Conservation (phyloP, 2,113 vertebrate species). For the Willisornis vidua region DNA sequence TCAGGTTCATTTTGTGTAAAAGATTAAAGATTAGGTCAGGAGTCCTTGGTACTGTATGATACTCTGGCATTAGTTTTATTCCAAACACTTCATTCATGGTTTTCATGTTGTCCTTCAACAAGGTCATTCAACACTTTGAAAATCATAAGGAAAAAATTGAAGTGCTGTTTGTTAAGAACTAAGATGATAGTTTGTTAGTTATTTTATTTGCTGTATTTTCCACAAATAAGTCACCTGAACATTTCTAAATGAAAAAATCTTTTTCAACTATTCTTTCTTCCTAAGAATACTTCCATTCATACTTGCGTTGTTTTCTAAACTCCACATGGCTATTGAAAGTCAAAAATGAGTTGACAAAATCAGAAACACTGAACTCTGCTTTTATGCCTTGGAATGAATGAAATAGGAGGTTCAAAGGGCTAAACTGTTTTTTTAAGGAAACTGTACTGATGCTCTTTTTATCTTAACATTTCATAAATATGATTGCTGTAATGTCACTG, state of each 20-base stretch:
- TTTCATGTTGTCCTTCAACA: neutral
- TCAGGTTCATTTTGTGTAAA: neutral
- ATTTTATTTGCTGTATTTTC: neutral
- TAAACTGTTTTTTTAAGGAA: neutral
- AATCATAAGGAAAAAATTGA: neutral
- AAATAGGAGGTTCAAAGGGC: neutral
- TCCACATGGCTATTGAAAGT: neutral
- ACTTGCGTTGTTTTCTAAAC: neutral
- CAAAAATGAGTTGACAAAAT: neutral
- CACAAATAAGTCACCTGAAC: neutral
- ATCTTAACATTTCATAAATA: neutral
- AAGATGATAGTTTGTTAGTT: neutral
- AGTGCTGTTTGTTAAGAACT: neutral
- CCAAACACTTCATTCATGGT: neutral
- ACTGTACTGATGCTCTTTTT: neutral
- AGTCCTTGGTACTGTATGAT: neutral
- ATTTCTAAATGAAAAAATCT: neutral
- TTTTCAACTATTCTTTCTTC: neutral
- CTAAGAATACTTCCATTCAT: neutral
- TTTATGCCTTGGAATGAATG: neutral
- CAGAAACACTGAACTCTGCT: neutral
- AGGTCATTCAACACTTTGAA: neutral
- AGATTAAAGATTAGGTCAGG: neutral
- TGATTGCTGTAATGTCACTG: neutral
- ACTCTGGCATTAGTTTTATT: neutral